Conservation (phyloP, 2,888 invertebrate species). For the Ferrisia virgata region DNA sequence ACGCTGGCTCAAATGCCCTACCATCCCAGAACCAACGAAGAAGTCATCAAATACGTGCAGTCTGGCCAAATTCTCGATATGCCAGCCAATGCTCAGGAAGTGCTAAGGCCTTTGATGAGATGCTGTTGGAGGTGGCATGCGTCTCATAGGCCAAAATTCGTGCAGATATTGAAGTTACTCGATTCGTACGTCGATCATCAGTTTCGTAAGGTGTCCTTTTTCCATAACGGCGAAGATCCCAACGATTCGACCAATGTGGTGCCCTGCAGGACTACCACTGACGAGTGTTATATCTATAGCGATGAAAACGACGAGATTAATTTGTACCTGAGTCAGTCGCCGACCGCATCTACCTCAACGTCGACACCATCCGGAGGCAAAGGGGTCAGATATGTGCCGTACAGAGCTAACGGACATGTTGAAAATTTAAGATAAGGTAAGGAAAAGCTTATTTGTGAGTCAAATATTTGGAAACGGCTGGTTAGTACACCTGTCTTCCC, state of each 20-base stretch:
- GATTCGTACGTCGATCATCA: slow-evolving; percentile 59
- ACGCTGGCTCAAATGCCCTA: slow-evolving; percentile 76
- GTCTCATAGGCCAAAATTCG: slow-evolving; percentile 64
- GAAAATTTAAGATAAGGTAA: slow-evolving; percentile 23
- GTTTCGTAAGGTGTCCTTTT: slow-evolving; percentile 63
- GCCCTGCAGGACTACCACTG: background rate
- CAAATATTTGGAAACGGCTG: too few relatives aligned
- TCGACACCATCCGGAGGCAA: background rate
- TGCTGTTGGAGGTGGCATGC: slow-evolving; percentile 67
- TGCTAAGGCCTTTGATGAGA: slow-evolving; percentile 64
- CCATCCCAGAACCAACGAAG: slow-evolving; percentile 65
- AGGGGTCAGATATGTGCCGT: slow-evolving; percentile 2
- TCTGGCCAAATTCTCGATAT: slow-evolving; percentile 60
- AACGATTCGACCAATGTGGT: slow-evolving; percentile 26
- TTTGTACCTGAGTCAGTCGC: slow-evolving; percentile 30
- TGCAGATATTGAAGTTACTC: slow-evolving; percentile 60
- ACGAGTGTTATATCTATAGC: slow-evolving; percentile 33
- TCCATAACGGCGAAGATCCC: slow-evolving; percentile 51
- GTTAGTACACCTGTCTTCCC: too few relatives aligned
- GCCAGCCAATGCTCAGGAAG: slow-evolving; percentile 65
- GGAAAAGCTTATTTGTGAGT: background rate
- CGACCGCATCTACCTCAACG: background rate
- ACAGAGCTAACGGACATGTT: background rate
- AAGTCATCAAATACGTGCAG: slow-evolving; percentile 60
- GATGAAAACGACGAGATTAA: slow-evolving; percentile 37